Conservation (phyloP, 2,888 invertebrate species). For the Mythimna lalbum region DNA sequence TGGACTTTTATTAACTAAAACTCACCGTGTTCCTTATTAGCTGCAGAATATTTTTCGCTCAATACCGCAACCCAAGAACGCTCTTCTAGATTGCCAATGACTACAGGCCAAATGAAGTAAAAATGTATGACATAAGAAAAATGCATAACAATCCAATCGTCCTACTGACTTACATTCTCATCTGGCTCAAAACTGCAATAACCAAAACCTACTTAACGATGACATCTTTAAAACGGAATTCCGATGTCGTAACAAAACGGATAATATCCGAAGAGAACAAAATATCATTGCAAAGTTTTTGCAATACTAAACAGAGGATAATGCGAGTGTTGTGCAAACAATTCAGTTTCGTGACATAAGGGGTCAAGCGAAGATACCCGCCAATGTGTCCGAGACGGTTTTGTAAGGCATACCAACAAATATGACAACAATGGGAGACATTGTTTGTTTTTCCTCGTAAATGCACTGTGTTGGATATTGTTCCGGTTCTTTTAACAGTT, state of each 20-base stretch:
- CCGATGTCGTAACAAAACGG: conserved; percentile 47
- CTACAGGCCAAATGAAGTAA: background rate
- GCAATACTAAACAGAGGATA: conserved; percentile 46
- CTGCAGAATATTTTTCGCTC: no score
- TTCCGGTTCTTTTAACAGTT: background rate
- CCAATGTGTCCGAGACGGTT: conserved; percentile 11
- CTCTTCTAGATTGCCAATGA: no score
- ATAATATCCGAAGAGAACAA: conserved; percentile 26
- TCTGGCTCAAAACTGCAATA: conserved; percentile 27
- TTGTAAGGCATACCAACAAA: conserved; percentile 29
- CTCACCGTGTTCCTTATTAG: no score
- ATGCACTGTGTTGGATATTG: background rate
- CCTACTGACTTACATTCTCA: conserved; percentile 36
- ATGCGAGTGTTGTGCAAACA: conserved; percentile 46
- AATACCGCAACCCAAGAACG: no score
- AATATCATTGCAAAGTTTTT: conserved; percentile 41
- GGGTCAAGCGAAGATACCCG: conserved; percentile 37
- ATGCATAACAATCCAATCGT: conserved; percentile 10
- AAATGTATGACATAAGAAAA: background rate
- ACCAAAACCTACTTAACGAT: conserved; percentile 35
- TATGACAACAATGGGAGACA: conserved; percentile 39
- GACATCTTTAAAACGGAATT: conserved; percentile 48
- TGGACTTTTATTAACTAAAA: no score
- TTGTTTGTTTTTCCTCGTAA: conserved; percentile 17
- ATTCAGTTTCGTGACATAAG: conserved; percentile 47